These are phyloP conservation scores for Eubasilissa splendida DNA, from an alignment of 2,888 invertebrate genomes.

Conservation along the genomic window DNA sequence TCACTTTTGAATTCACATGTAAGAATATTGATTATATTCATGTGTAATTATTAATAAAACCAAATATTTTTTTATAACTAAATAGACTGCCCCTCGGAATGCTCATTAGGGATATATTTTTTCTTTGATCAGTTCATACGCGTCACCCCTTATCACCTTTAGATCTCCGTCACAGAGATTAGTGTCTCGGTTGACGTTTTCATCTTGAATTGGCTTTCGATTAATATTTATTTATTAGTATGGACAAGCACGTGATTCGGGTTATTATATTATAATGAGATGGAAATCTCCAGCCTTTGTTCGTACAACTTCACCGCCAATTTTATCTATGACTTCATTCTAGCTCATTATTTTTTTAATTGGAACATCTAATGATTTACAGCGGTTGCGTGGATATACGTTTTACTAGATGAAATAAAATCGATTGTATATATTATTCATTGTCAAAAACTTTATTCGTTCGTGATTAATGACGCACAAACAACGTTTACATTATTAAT, in stretches of 20 bases:
- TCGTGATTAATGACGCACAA: conserved; percentile 15
- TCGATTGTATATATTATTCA: conserved; percentile 15
- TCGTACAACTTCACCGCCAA: conserved; percentile 21
- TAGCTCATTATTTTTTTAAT: conserved; percentile 36
- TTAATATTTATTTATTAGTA: conserved; percentile 35
- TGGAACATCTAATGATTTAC: conserved; percentile 40
- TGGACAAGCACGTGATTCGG: conserved; percentile 30
- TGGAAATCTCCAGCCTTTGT: conserved; percentile 37
- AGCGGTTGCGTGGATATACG: conserved; percentile 6
- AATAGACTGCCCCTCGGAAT: too few relatives aligned
- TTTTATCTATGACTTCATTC: conserved; percentile 37
- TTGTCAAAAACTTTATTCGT: conserved; percentile 21
- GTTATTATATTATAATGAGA: conserved; percentile 38
- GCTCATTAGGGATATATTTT: too few relatives aligned
- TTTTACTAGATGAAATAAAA: conserved; percentile 7
- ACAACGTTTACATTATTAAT: conserved; percentile 13
- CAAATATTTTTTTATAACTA: too few relatives aligned
- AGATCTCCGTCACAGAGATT: conserved; percentile 49
- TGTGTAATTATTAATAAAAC: too few relatives aligned
- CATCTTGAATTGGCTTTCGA: conserved; percentile 36
- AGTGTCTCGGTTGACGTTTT: conserved; percentile 45
- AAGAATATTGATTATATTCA: too few relatives aligned
- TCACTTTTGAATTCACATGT: too few relatives aligned
- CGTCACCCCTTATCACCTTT: conserved; percentile 22
- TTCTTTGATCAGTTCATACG: conserved; percentile 5